Percentiles rank a stretch among this genome's conserved stretches.
These are phyloP conservation scores for Diuraphis noxia DNA, from an alignment of 1,140 invertebrate genomes.

Conservation along the genomic window DNA sequence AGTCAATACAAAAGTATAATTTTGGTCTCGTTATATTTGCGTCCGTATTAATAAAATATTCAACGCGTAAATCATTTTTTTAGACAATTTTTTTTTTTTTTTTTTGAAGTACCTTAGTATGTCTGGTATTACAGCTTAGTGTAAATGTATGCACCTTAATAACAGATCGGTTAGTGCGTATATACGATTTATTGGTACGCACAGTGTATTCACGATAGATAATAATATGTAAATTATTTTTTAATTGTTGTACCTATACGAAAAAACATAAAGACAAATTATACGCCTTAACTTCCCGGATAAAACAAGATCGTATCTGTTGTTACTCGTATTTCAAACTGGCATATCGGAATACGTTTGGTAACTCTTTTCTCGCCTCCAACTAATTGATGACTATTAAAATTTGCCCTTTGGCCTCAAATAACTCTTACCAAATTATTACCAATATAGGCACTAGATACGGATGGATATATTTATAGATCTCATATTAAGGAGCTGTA, in stretches of 20 bases:
- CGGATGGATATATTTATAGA: not conserved
- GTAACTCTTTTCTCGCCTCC: not conserved
- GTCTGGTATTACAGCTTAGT: not conserved
- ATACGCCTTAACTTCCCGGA: not conserved
- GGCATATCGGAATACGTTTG: not conserved
- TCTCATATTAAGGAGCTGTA: not conserved
- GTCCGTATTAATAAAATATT: not conserved
- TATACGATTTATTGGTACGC: no score
- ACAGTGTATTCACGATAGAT: not conserved
- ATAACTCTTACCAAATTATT: not conserved
- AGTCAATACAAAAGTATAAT: not conserved
- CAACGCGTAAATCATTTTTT: slow-evolving; percentile 31
- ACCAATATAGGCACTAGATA: not conserved
- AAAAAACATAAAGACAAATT: slow-evolving; percentile 19
- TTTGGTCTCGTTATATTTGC: not conserved
- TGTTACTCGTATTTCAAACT: slow-evolving; percentile 17
- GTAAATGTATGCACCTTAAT: slow-evolving; percentile 50
- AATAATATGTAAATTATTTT: slow-evolving; percentile 44
- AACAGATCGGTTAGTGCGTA: not conserved
- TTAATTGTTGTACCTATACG: slow-evolving; percentile 39
- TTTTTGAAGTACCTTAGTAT: not conserved
- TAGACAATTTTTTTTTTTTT: not conserved
- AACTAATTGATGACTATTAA: slow-evolving; percentile 15
- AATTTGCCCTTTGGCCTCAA: not conserved
- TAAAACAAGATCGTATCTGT: slow-evolving; percentile 28